Base-by-base conservation (phyloP, 2,113 vertebrate species). In the Polypterus bichir region DNA sequence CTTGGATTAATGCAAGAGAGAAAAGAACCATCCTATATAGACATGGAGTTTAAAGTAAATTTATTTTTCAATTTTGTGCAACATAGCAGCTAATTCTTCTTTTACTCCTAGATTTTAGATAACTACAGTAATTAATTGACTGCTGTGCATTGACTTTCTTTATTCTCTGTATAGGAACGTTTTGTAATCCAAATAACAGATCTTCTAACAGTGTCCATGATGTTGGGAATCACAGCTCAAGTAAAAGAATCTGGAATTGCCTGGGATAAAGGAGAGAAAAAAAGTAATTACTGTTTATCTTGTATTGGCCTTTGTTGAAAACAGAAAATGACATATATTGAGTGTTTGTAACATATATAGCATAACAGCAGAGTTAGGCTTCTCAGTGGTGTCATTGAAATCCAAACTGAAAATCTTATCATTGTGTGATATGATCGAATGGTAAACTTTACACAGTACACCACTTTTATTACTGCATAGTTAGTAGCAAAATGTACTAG, bases 241-340 rank as follows among this genome's bases (percentile, higher is more conserved):
- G 96, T 99, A 78, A 99, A 99, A 75, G 96, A 99, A 71, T 91
- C 96, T 0, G 96, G 96, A 53, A 65, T 97, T 7, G 95, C 93
- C 0, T 99, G 96, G 93, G 96, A 99, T 86, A 99, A 97, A 81
- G 96, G 96, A 69, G 96, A 99, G 72, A 99, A 99, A 66, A 97
- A 96, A 71, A 98, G 95, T 99, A 76, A 80, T 78, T 48, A 1
- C 3, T 4, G 3, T 44, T 56, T 4, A 3, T 51, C 46, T 58
- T 45, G 3, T 53, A 3, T 11, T 44, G 9, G 10, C 44, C 46
- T 49, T 1, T 27, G 27, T 27, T 27, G 27, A 27, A 27, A 27
- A 27, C 27, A 27, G 27, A 27, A 27, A 27, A 27, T 27, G 27
- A 27, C 27, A 27, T 27, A 27, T 27, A 27, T 27, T 27, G 27